Base-by-base conservation (phyloP, 2,113 vertebrate genomes). In the Myxocyprinus asiaticus region DNA sequence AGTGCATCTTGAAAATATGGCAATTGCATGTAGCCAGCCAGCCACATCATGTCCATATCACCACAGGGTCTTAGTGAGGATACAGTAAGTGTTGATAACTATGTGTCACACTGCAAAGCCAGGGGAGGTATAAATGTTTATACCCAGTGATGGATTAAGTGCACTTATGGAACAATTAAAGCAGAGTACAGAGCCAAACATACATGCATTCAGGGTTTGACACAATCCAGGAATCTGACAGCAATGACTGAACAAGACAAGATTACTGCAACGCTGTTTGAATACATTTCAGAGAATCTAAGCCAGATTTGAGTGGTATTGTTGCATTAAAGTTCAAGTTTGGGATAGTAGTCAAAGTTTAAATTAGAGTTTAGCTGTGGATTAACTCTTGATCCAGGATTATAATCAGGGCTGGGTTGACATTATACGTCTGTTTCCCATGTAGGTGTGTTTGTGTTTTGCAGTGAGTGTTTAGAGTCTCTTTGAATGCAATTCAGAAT, bases 151-250 rank as follows among this genome's bases (percentile, higher is more conserved):
- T 79, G 48, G 53, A 76, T 15, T 55, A 45, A 73, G 84, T 78
- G 81, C 77, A 65, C 65, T 71, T 85, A 73, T 73, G 78, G 47
- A 72, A 47, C 71, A 74, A 58, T 79, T 73, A 79, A 79, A 81
- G 80, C 80, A 85, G 83, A 78, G 69, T 4, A 47, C 51, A 81
- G 70, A 68, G 59, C 84, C 88, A 87, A 87, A 89, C 88, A 90
- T 91, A 88, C 88, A 90, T 82, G 83, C 85, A 87, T 51, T 85
- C 58, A 50, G 65, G 44, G 50, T 67, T 67, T 58, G 64, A 58
- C 81, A 66, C 4, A 43, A 14, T 77, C 68, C 63, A 85, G 86
- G 73, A 85, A 82, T 79, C 77, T n/a, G 55, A n/a, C n/a, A 7
- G 55, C 55, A 58, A 7, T n/a, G 6, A 3, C 15, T 58, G 14